phyloP scores from a whole-genome alignment of 2,888 invertebrate genomes.

The Nebria brevicollis region DNA sequence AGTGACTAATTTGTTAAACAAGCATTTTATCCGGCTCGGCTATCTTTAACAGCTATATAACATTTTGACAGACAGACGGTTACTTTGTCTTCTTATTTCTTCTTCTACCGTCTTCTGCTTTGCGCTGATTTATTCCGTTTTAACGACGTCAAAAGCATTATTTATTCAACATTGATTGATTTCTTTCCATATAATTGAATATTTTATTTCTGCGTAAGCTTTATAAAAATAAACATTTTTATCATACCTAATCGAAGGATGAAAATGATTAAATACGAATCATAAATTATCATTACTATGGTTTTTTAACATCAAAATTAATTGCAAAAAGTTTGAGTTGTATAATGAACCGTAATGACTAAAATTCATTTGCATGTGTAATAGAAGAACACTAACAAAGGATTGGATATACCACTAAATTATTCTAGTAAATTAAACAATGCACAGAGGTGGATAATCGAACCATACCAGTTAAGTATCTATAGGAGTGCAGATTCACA shows the following conservation, averaged over 20 bases:
- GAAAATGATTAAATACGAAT: too few relatives aligned
- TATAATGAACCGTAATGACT: too few relatives aligned
- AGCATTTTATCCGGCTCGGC: slow-evolving; percentile 56
- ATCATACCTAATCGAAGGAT: too few relatives aligned
- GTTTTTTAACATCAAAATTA: too few relatives aligned
- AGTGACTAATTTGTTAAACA: slow-evolving; percentile 62
- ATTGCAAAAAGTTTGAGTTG: too few relatives aligned
- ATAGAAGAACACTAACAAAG: slow-evolving; percentile 52
- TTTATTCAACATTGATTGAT: background rate
- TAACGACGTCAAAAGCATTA: slow-evolving; percentile 52
- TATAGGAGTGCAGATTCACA: slow-evolving; percentile 2
- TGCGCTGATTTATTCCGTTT: slow-evolving; percentile 52
- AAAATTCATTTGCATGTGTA: background rate
- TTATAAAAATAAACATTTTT: background rate
- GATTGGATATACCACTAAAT: background rate
- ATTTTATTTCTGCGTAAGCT: background rate
- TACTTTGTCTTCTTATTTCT: slow-evolving; percentile 4
- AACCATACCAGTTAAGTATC: slow-evolving; percentile 27
- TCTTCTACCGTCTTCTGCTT: background rate
- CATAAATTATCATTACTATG: too few relatives aligned
- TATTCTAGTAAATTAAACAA: slow-evolving; percentile 21
- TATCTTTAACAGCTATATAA: slow-evolving; percentile 1
- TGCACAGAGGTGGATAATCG: slow-evolving; percentile 15
- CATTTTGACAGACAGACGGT: slow-evolving; percentile 5
- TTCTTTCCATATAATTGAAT: background rate